Evolutionary conservation across 2,797 vertebrate genomes (phyloP).

Genomic region (Enteromius argenteus): DNA sequence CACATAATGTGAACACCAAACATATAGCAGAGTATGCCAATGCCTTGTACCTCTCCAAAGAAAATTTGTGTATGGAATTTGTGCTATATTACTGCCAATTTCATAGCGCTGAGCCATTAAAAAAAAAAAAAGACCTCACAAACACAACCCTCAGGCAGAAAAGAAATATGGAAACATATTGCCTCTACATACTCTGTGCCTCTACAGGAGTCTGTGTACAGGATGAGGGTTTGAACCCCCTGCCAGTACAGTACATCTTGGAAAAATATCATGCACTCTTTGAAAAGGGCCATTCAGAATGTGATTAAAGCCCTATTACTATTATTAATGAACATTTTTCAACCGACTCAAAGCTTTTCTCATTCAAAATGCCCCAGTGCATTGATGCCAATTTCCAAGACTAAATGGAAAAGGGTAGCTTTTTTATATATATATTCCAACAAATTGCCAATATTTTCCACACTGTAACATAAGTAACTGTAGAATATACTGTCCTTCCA

Average conservation of each 20-base stretch:
- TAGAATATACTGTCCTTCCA: slow-evolving; percentile 71
- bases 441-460: background rate
- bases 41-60: slow-evolving; percentile 27
- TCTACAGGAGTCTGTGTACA: slow-evolving; percentile 29
- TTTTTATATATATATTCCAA: background rate
- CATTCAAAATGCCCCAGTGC: background rate
- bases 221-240: slow-evolving; percentile 19
- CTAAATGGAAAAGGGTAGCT: background rate
- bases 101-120: slow-evolving; percentile 51
- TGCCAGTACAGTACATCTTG: slow-evolving; percentile 20
- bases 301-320: background rate
- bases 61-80: slow-evolving; percentile 54
- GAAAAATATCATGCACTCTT: slow-evolving; percentile 18
- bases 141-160: slow-evolving; percentile 45
- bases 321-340: slow-evolving; percentile 32
- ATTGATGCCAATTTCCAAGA: background rate
- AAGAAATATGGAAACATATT: slow-evolving; percentile 52
- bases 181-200: slow-evolving; percentile 36
- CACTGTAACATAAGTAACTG: slow-evolving; percentile 13
- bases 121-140: slow-evolving; percentile 43
- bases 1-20: slow-evolving; percentile 16
- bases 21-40: slow-evolving; percentile 32
- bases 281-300: slow-evolving; percentile 11
- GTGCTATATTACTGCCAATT: slow-evolving; percentile 38
- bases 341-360: slow-evolving; percentile 56